Base-by-base conservation (phyloP, 1,140 invertebrate genomes). In the Mya arenaria region DNA sequence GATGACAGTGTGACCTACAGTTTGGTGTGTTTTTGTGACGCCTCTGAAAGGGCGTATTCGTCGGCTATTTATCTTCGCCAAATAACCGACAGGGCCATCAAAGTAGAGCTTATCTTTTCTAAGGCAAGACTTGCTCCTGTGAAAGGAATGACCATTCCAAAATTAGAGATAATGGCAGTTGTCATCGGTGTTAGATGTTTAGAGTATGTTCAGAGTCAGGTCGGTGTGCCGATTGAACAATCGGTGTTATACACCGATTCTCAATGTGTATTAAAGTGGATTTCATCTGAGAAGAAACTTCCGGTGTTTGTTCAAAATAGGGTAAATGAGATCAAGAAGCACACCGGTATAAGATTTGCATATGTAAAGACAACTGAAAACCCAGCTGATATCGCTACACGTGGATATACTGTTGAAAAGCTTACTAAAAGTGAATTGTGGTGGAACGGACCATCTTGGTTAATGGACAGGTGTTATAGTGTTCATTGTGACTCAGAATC, bases 231-330 rank as follows among this genome's bases (percentile, higher is more conserved):
- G 4, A 34, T 72, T 4, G 19, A 56, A 28, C 15, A 55, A 4
- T 1, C 58, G 44, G 13, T 17, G 23, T 17, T 72, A 28, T 72
- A 19, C 10, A 72, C 44, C 34, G 69, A 72, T 23, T 72, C 69
- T 23, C 48, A 72, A 41, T 72, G 69, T 44, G 69, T 72, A n/a
- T 58, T 72, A n/a, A 5, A 32, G 5, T 72, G 44, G 69, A 30
- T 72, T 4, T 23, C 19, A 13, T 34, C 69, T 10, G 32, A 13
- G 17, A 71, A 52, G 15, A 30, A 8, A 10, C 37, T 52, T 19
- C 66, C 66, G 10, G 39, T 71, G 5, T 71, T 72, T 56, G 48
- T 56, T 13, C 6, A 56, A 56, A 72, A 72, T 34, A 72, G 69
- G 28, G 28, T 72, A 13, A 72, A 32, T 23, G 69, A 72, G n/a